Percentiles rank a stretch among this genome's conserved stretches.
These are phyloP conservation scores for Dascyllus trimaculatus DNA, from an alignment of 2,113 vertebrate genomes.

Conservation along the genomic window DNA sequence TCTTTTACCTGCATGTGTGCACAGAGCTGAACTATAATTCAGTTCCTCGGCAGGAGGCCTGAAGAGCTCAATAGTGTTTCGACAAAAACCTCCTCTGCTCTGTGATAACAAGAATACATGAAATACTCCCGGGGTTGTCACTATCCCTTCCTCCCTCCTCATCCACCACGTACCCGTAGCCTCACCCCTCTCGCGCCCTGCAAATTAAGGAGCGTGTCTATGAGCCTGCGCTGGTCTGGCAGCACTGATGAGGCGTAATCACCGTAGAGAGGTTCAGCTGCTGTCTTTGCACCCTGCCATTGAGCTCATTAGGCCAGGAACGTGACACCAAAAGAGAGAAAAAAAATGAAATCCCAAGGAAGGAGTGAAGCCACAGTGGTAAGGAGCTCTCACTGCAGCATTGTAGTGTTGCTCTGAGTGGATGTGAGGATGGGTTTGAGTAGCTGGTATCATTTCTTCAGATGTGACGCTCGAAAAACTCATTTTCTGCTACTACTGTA, in stretches of 20 bases:
- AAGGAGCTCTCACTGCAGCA: constrained; percentile 4
- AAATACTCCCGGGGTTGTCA: constrained; percentile 17
- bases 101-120: constrained; percentile 32
- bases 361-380: neutral
- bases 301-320: constrained; percentile 64
- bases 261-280: constrained; percentile 64
- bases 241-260: constrained; percentile 65
- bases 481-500: constrained; percentile 32
- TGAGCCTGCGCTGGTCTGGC: constrained; percentile 25
- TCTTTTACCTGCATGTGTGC: constrained; percentile 36
- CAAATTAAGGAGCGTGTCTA: constrained; percentile 57
- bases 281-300: constrained; percentile 43
- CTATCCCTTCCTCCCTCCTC: neutral
- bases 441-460: constrained; percentile 25
- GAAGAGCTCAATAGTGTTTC: neutral
- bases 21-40: constrained; percentile 46
- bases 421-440: neutral
- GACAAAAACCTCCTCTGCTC: constrained; percentile 24
- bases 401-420: neutral
- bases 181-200: constrained; percentile 17
- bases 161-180: neutral
- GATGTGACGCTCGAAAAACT: constrained; percentile 28
- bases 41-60: constrained; percentile 27
- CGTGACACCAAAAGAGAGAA: constrained; percentile 6
- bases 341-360: neutral